Percentiles rank a stretch among this genome's conserved stretches.
Conservation (phyloP, 2,113 vertebrate genomes). For the Callipepla squamata region DNA sequence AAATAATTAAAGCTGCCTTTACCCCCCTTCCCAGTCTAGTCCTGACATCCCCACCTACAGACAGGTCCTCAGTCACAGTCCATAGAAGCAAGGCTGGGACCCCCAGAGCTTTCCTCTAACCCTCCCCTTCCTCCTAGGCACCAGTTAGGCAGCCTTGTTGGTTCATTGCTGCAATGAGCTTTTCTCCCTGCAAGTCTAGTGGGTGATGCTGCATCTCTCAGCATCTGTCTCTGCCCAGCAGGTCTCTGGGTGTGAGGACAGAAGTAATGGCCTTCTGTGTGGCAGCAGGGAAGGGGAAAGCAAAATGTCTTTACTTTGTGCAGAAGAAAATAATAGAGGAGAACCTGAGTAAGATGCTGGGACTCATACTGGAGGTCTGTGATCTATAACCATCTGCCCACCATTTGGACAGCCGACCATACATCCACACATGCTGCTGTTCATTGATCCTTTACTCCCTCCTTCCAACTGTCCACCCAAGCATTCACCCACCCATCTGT, state of each 20-base stretch:
- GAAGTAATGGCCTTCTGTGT: neutral
- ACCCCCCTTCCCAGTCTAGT: neutral
- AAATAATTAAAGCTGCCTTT: constrained; percentile 32
- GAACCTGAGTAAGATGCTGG: neutral
- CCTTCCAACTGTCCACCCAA: neutral
- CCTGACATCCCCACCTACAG: neutral
- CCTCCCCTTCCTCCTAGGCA: fast-evolving
- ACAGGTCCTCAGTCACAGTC: neutral
- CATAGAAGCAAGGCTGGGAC: neutral
- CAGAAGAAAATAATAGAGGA: neutral
- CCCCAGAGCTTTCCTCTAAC: fast-evolving
- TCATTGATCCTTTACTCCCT: neutral
- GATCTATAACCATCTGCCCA: neutral
- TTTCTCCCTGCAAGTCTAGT: neutral
- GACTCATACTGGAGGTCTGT: neutral
- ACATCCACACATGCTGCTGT: neutral
- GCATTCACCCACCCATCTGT: neutral
- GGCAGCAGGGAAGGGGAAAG: neutral
- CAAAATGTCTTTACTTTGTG: neutral
- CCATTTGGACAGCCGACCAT: neutral
- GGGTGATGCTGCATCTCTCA: neutral
- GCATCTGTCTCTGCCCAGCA: neutral
- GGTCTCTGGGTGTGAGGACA: neutral
- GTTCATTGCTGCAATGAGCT: neutral
- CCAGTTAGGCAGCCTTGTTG: neutral